These are phyloP conservation scores for Xestia sexstrigata DNA, from an alignment of 2,888 invertebrate genomes.

Conservation along the genomic window DNA sequence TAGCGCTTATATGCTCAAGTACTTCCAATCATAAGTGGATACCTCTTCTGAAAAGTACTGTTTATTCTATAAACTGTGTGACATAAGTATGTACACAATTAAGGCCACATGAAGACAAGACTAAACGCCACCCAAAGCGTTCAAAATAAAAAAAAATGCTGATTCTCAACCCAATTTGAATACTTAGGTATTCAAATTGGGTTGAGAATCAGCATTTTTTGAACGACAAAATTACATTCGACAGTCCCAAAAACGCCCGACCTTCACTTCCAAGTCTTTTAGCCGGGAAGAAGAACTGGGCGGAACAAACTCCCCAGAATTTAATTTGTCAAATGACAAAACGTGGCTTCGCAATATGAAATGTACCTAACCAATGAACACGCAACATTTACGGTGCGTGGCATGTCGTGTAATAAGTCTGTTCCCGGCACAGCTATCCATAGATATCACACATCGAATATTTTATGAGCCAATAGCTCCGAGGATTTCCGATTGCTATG, in stretches of 20 bases:
- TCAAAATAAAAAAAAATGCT: too few relatives aligned
- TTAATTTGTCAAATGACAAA: not conserved
- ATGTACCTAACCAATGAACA: not conserved
- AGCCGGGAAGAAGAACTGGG: not conserved
- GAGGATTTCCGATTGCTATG: conserved; percentile 30
- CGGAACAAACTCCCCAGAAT: not conserved
- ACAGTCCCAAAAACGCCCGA: not conserved
- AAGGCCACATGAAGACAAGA: not conserved
- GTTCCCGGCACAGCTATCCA: not conserved
- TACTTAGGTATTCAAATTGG: too few relatives aligned
- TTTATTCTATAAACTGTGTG: not conserved
- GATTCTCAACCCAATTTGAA: too few relatives aligned
- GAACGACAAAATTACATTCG: not conserved
- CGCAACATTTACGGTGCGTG: not conserved
- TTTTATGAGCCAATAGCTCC: conserved; percentile 40
- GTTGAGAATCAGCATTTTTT: not conserved
- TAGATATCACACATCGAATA: conserved; percentile 14
- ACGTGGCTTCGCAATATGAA: not conserved
- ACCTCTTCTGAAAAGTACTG: conserved; percentile 6
- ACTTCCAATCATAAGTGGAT: conserved; percentile 24
- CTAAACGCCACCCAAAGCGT: not conserved
- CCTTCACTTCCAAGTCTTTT: not conserved
- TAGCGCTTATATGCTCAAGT: not conserved
- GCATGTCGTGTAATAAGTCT: conserved; percentile 5
- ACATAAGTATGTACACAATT: not conserved